phyloP scores from a whole-genome alignment of 2,888 invertebrate species.

The Trissonchulus sp. region DNA sequence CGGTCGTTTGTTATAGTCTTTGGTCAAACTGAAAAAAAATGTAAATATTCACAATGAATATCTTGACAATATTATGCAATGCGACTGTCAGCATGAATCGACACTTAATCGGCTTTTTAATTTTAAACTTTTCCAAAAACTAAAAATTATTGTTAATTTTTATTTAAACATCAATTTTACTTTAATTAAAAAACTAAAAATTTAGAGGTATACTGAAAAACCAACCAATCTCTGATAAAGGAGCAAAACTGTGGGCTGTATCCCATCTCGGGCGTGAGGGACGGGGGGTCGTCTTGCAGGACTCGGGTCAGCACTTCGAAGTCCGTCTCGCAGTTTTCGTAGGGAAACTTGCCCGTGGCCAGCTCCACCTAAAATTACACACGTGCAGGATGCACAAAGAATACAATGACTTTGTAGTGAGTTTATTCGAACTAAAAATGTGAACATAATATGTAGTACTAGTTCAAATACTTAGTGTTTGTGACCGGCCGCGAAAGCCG shows the following conservation, averaged over 20 bases:
- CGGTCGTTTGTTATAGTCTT: constrained; percentile 42
- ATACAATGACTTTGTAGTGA: too few species aligned
- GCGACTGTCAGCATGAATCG: too few species aligned
- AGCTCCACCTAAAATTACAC: constrained; percentile 74
- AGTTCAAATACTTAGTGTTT: too few species aligned
- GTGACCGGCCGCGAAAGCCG: too few species aligned
- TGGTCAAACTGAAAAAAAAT: constrained; percentile 43
- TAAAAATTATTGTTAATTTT: too few species aligned
- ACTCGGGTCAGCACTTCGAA: constrained; percentile 93
- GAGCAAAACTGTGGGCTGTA: constrained; percentile 43
- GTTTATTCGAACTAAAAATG: too few species aligned
- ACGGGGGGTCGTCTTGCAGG: constrained; percentile 62
- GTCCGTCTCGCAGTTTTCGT: constrained; percentile 89
- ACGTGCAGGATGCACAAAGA: too few species aligned
- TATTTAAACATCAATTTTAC: too few species aligned
- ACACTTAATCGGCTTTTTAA: too few species aligned
- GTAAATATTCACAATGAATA: constrained; percentile 35
- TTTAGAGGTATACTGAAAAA: not conserved
- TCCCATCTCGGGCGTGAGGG: constrained; percentile 36
- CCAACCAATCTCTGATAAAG: constrained; percentile 42
- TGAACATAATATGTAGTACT: too few species aligned
- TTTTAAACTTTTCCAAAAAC: too few species aligned
- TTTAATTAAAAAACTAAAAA: not conserved
- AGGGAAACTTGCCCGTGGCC: constrained; percentile 89
- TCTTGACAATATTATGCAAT: not conserved